These are phyloP conservation scores for Callionymus lyra DNA, from an alignment of 2,113 vertebrate genomes.

Conservation along the genomic window DNA sequence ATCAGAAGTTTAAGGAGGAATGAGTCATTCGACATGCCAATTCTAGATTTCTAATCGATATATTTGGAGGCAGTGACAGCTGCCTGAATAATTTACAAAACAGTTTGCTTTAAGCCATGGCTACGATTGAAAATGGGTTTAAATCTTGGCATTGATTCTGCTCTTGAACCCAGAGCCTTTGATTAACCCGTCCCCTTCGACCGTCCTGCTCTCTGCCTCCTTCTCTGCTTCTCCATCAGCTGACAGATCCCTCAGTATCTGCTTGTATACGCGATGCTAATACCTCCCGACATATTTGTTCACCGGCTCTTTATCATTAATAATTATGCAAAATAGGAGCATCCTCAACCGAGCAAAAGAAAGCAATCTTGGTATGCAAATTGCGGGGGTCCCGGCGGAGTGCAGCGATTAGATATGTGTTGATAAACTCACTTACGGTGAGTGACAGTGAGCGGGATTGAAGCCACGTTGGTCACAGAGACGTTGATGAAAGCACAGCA, in stretches of 20 bases:
- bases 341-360: constrained; percentile 78
- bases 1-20: too few relatives aligned
- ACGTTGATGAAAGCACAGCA: constrained; percentile 75
- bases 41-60: too few relatives aligned
- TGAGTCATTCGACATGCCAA: too few relatives aligned
- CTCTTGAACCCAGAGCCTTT: constrained; percentile 11
- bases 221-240: constrained; percentile 19
- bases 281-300: constrained; percentile 82
- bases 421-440: constrained; percentile 86
- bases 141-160: too few relatives aligned
- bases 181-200: constrained; percentile 44
- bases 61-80: too few relatives aligned
- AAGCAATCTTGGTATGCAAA: constrained; percentile 86
- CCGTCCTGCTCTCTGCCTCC: constrained; percentile 26
- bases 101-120: too few relatives aligned
- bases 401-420: constrained; percentile 69
- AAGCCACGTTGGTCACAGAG: constrained; percentile 76
- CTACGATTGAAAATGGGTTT: too few relatives aligned
- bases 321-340: constrained; percentile 82
- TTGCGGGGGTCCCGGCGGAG: constrained; percentile 77
- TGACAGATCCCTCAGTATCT: constrained; percentile 46
- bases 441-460: constrained; percentile 82
- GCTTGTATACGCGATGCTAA: constrained; percentile 59
- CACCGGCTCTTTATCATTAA: constrained; percentile 75
- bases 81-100: too few relatives aligned